These are phyloP conservation scores for Acromyrmex heyeri DNA, from an alignment of 1,140 invertebrate species.

Conservation along the genomic window DNA sequence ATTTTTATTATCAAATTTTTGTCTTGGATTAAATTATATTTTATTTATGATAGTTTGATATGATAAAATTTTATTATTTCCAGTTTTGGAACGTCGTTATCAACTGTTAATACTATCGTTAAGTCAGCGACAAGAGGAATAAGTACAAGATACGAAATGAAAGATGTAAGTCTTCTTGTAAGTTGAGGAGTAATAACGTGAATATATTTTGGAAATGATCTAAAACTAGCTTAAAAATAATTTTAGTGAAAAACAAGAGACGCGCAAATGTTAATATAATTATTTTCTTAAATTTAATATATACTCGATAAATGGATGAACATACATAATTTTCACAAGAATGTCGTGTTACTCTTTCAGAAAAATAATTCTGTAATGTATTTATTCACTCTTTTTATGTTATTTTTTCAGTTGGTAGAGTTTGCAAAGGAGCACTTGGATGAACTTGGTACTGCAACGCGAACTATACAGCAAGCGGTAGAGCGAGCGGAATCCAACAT, in stretches of 20 bases:
- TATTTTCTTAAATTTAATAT: too few species aligned
- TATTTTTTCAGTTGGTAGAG: conserved; percentile 87
- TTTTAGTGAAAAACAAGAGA: not conserved
- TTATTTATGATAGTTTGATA: not conserved
- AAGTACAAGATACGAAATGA: conserved; percentile 91
- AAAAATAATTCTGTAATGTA: not conserved
- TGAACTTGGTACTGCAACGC: conserved; percentile 88
- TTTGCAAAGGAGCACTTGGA: conserved; percentile 88
- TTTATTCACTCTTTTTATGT: not conserved
- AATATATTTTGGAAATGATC: conserved; percentile 1
- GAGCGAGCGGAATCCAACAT: conserved; percentile 93
- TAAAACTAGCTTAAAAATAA: not conserved
- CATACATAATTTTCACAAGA: not conserved
- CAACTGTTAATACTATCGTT: conserved; percentile 91
- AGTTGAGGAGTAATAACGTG: conserved; percentile 71
- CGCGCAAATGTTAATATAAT: not conserved
- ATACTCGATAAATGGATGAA: not conserved
- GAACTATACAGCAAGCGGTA: conserved; percentile 92
- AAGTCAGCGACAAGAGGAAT: conserved; percentile 90
- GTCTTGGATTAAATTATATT: not conserved
- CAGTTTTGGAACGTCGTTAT: conserved; percentile 91
- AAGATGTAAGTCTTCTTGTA: conserved; percentile 88
- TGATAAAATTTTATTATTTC: conserved; percentile 74
- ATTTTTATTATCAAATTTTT: not conserved
- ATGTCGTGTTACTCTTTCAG: not conserved